Evolutionary conservation across 2,888 invertebrate genomes (phyloP).

Genomic region (Strigamia transsilvanica): DNA sequence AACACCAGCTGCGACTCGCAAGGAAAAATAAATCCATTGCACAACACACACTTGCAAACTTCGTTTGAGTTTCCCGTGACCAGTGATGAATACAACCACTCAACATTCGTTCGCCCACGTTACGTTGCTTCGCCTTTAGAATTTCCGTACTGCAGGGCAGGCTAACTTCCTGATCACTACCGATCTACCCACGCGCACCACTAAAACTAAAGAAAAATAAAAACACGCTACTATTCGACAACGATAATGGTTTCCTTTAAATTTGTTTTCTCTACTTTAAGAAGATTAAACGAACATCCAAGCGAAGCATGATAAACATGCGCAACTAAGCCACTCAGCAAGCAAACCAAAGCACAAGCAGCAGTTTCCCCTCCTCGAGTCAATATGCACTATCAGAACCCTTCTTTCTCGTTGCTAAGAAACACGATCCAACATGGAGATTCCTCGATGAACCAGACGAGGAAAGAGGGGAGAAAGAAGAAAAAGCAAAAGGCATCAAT

Average conservation of each 20-base stretch:
- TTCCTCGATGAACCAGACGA: not conserved
- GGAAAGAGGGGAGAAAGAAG: not conserved
- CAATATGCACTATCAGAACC: conserved; percentile 3
- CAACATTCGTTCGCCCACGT: not conserved
- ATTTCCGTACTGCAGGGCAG: not conserved
- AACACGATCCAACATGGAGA: conserved; percentile 43
- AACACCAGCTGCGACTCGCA: conserved; percentile 42
- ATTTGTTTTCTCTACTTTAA: conserved; percentile 44
- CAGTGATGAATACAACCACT: conserved; percentile 19
- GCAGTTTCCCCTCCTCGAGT: conserved; percentile 36
- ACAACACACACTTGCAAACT: conserved; percentile 4
- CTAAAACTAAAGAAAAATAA: not conserved
- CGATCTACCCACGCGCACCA: not conserved
- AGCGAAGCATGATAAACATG: conserved; percentile 44
- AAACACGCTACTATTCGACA: conserved; percentile 9
- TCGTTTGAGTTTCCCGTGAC: conserved; percentile 21
- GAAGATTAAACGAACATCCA: conserved; percentile 42
- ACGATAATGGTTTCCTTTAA: conserved; percentile 18
- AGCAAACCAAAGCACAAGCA: conserved; percentile 42
- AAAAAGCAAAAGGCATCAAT: not conserved
- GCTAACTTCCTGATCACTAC: not conserved
- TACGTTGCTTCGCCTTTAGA: too few relatives aligned
- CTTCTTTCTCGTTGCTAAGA: conserved; percentile 27
- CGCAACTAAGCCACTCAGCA: conserved; percentile 40
- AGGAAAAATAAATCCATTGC: conserved; percentile 39